Percentiles rank a stretch among this genome's conserved stretches.
These are phyloP conservation scores for Myocastor coypus DNA, from an alignment of 2,113 vertebrate species.

Conservation along the genomic window DNA sequence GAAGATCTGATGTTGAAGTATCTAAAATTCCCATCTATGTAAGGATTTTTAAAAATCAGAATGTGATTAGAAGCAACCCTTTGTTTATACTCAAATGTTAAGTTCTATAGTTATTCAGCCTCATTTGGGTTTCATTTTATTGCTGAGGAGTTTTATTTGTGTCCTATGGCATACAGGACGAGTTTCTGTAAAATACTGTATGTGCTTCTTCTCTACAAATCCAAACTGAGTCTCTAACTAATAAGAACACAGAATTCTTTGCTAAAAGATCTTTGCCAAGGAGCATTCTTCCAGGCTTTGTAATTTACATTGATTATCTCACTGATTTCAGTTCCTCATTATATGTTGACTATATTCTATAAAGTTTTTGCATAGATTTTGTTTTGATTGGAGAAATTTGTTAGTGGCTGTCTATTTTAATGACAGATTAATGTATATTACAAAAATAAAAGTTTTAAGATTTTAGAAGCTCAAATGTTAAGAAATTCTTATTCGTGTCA, in stretches of 20 bases:
- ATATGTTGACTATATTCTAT: constrained; percentile 59
- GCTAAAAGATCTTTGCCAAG: constrained; percentile 32
- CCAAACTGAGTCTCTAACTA: constrained; percentile 50
- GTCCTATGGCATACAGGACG: background rate
- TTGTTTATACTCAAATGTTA: constrained; percentile 33
- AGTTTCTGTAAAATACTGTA: constrained; percentile 45
- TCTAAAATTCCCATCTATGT: background rate
- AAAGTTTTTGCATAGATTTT: constrained; percentile 44
- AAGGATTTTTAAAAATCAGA: constrained; percentile 33
- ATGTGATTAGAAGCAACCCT: constrained; percentile 7
- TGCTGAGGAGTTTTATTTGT: background rate
- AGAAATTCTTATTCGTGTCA: constrained; percentile 18
- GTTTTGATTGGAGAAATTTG: constrained; percentile 54
- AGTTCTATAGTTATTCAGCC: background rate
- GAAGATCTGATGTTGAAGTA: constrained; percentile 15
- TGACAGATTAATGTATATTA: constrained; percentile 37
- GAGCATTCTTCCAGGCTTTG: constrained; percentile 52
- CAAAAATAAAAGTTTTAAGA: background rate
- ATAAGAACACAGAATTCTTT: constrained; percentile 44
- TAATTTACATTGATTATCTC: constrained; percentile 68
- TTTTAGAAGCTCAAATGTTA: constrained; percentile 46
- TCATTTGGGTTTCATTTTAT: background rate
- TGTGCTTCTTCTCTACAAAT: constrained; percentile 49
- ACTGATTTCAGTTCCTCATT: constrained; percentile 55
- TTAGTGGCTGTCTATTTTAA: constrained; percentile 41